Conservation (phyloP, 1,140 invertebrate species). For the Aethina tumida region DNA sequence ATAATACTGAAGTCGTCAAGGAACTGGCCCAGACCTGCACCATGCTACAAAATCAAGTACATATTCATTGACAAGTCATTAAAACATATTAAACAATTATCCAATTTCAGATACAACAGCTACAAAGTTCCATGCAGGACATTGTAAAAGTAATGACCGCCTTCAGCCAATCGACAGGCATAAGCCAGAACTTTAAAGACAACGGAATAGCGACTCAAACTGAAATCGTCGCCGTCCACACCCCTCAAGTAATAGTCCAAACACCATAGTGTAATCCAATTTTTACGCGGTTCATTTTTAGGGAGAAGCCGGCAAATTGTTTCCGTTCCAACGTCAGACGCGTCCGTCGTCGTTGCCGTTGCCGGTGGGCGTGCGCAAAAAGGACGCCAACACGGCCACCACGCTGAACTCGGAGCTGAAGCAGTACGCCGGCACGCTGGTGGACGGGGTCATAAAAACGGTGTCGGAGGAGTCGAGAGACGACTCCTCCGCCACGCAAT, state of each 20-base stretch:
- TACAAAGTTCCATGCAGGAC: slow-evolving; percentile 66
- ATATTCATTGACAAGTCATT: neutral
- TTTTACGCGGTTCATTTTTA: slow-evolving; percentile 10
- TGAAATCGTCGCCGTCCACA: slow-evolving; percentile 64
- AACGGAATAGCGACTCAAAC: slow-evolving; percentile 60
- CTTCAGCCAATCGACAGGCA: slow-evolving; percentile 40
- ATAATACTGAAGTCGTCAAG: slow-evolving; percentile 33
- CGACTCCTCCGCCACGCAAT: too few species aligned
- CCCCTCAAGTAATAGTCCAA: slow-evolving; percentile 47
- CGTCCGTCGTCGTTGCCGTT: slow-evolving; percentile 34
- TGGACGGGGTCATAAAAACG: slow-evolving; percentile 33
- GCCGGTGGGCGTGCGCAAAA: slow-evolving; percentile 28
- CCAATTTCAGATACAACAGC: slow-evolving; percentile 51
- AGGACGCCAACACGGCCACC: slow-evolving; percentile 15
- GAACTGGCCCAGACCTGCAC: slow-evolving; percentile 42
- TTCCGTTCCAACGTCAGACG: slow-evolving; percentile 35
- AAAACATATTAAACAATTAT: neutral
- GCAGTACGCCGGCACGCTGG: slow-evolving; percentile 31
- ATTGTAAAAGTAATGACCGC: slow-evolving; percentile 57
- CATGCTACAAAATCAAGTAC: slow-evolving; percentile 39
- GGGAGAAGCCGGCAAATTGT: slow-evolving; percentile 32
- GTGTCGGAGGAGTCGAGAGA: too few species aligned
- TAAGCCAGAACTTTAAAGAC: slow-evolving; percentile 35
- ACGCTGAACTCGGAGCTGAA: slow-evolving; percentile 24
- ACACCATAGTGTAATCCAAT: neutral